A percentile compares a stretch with the other conserved stretches of the same genome.
Conservation (phyloP, 1,140 invertebrate species). For the Scaptomyza graminum region DNA sequence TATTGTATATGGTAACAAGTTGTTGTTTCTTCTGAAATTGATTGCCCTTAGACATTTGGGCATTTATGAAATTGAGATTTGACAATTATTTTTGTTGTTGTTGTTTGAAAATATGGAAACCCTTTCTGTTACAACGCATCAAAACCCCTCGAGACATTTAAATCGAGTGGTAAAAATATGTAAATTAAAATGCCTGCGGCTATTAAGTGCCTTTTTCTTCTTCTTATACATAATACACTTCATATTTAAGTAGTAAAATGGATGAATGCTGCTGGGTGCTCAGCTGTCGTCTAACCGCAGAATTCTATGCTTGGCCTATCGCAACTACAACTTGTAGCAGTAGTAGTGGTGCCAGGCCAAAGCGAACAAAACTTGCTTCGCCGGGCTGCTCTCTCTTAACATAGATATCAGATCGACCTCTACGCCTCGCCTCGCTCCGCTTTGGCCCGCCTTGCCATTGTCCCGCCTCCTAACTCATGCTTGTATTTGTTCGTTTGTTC, state of each 20-base stretch:
- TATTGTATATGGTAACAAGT: slow-evolving; percentile 15
- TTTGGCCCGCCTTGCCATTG: neutral
- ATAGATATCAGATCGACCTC: too few relatives aligned
- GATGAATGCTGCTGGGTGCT: slow-evolving; percentile 11
- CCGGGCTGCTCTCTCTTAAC: too few relatives aligned
- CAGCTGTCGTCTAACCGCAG: slow-evolving; percentile 54
- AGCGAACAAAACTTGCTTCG: neutral
- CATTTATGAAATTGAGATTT: slow-evolving; percentile 39
- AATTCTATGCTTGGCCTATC: slow-evolving; percentile 29
- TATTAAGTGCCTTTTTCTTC: slow-evolving; percentile 40
- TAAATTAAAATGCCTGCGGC: slow-evolving; percentile 47
- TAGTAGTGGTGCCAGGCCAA: slow-evolving; percentile 1
- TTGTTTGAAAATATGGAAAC: slow-evolving; percentile 13
- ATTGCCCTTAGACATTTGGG: slow-evolving; percentile 26
- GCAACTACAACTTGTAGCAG: neutral
- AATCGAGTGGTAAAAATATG: slow-evolving; percentile 41
- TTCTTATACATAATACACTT: neutral
- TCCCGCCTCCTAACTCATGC: slow-evolving; percentile 19
- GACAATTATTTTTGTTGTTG: slow-evolving; percentile 26
- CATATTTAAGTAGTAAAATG: slow-evolving; percentile 2
- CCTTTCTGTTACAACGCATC: neutral
- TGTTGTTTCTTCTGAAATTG: slow-evolving; percentile 26
- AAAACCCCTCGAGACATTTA: slow-evolving; percentile 31
- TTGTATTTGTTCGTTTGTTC: slow-evolving; percentile 36
- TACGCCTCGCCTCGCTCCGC: too few relatives aligned